Percentiles rank a stretch among this genome's conserved stretches.
Evolutionary conservation across 1,140 invertebrate genomes (phyloP).

Genomic region (Anthonomus grandis): DNA sequence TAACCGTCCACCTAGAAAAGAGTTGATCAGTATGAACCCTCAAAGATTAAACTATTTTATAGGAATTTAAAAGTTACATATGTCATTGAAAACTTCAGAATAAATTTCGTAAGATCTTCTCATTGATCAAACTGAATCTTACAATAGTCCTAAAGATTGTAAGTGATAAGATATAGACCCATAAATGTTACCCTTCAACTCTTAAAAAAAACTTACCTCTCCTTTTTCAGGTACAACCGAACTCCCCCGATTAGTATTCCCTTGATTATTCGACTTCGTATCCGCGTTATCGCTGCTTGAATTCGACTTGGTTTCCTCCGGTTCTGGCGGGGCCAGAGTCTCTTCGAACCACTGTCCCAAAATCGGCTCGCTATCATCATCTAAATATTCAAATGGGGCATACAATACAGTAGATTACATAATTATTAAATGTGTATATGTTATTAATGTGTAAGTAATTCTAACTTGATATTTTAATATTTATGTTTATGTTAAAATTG

Average conservation of each 20-base stretch:
- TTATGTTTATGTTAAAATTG: too few relatives aligned
- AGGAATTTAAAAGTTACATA: not conserved
- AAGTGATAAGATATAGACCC: not conserved
- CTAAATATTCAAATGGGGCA: too few relatives aligned
- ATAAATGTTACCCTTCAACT: not conserved
- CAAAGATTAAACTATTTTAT: not conserved
- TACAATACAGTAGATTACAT: too few relatives aligned
- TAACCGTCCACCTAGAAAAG: constrained; percentile 62
- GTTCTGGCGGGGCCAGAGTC: constrained; percentile 76
- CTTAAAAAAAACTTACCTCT: constrained; percentile 66
- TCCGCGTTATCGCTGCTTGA: constrained; percentile 51
- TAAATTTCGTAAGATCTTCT: too few relatives aligned
- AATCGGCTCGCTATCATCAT: constrained; percentile 86
- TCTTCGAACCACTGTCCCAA: constrained; percentile 92
- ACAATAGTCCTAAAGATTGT: too few relatives aligned
- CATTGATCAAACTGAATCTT: too few relatives aligned
- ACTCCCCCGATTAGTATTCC: constrained; percentile 33
- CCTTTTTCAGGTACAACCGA: constrained; percentile 81
- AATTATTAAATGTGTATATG: constrained; percentile 13
- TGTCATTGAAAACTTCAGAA: too few relatives aligned
- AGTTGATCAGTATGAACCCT: too few relatives aligned
- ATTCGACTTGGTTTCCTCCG: constrained; percentile 57
- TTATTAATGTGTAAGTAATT: constrained; percentile 5
- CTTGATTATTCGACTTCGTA: constrained; percentile 37
- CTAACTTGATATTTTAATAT: too few relatives aligned